phyloP scores from a whole-genome alignment of 2,797 vertebrate species.

The Mustela erminea region DNA sequence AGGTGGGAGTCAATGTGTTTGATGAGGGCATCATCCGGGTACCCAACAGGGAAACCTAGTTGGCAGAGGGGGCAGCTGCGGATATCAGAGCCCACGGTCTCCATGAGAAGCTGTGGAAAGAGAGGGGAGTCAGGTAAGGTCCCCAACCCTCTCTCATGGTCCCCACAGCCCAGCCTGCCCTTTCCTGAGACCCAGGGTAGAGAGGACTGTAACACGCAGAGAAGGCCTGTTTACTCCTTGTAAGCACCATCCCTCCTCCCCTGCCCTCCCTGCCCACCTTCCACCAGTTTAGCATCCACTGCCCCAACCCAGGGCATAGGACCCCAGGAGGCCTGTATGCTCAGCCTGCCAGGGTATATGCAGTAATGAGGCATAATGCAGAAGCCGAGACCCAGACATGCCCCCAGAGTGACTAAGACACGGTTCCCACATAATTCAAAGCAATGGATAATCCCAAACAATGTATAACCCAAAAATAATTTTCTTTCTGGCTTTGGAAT shows the following conservation, averaged over 20 bases:
- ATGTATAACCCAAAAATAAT: neutral
- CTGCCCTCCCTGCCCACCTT: neutral
- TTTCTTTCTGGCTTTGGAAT: constrained; percentile 44
- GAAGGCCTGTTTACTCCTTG: neutral
- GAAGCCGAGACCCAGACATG: neutral
- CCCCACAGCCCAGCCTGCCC: neutral
- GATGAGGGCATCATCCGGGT: constrained; percentile 97
- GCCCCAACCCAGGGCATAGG: neutral
- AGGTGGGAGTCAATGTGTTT: constrained; percentile 99
- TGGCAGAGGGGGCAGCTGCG: constrained; percentile 98
- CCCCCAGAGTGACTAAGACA: neutral
- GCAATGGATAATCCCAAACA: neutral
- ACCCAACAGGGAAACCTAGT: constrained; percentile 96
- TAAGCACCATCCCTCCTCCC: neutral
- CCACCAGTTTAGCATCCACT: neutral
- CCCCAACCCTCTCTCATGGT: neutral
- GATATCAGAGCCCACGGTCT: constrained; percentile 96
- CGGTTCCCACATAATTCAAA: neutral
- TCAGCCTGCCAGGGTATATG: neutral
- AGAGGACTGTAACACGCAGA: neutral
- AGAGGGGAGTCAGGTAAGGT: neutral
- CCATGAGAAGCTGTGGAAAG: constrained; percentile 95
- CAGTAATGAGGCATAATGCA: neutral
- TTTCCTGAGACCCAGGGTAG: neutral
- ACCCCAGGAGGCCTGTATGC: neutral